phyloP scores from a whole-genome alignment of 2,888 invertebrate genomes.

The Ophonus ardosiacus region DNA sequence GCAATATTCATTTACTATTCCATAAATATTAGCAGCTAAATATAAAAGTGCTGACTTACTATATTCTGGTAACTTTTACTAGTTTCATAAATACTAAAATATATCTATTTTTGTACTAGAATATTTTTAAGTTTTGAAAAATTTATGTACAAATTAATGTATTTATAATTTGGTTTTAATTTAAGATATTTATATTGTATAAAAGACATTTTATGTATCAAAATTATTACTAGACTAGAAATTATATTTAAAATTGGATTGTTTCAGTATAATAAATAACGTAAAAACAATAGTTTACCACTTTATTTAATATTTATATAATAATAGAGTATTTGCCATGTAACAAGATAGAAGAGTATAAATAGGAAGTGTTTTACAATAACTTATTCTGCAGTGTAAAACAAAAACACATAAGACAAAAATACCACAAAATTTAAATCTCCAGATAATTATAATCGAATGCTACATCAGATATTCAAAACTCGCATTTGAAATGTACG shows the following conservation, averaged over 20 bases:
- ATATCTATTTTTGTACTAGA: conserved; percentile 42
- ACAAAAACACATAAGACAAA: conserved; percentile 28
- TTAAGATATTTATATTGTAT: conserved; percentile 26
- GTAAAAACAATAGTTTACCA: conserved; percentile 44
- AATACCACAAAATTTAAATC: conserved; percentile 20
- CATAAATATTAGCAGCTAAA: neutral
- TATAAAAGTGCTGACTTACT: conserved; percentile 26
- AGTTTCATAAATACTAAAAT: conserved; percentile 5
- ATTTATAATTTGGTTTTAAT: conserved; percentile 26
- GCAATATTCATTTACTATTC: neutral
- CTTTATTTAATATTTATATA: conserved; percentile 57
- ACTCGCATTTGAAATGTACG: conserved; percentile 8
- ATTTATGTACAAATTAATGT: conserved; percentile 37
- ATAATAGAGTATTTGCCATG: conserved; percentile 60
- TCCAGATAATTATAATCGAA: conserved; percentile 40
- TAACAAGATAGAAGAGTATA: conserved; percentile 60
- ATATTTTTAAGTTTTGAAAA: conserved; percentile 23
- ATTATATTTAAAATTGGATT: neutral
- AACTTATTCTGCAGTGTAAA: conserved; percentile 23
- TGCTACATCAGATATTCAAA: conserved; percentile 28
- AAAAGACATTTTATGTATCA: conserved; percentile 16
- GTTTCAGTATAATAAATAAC: conserved; percentile 20
- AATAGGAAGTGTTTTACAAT: conserved; percentile 50
- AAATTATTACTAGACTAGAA: conserved; percentile 8
- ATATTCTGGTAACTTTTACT: conserved; percentile 20